phyloP scores from a whole-genome alignment of 2,113 vertebrate genomes.

The Emydura subglobosa region DNA sequence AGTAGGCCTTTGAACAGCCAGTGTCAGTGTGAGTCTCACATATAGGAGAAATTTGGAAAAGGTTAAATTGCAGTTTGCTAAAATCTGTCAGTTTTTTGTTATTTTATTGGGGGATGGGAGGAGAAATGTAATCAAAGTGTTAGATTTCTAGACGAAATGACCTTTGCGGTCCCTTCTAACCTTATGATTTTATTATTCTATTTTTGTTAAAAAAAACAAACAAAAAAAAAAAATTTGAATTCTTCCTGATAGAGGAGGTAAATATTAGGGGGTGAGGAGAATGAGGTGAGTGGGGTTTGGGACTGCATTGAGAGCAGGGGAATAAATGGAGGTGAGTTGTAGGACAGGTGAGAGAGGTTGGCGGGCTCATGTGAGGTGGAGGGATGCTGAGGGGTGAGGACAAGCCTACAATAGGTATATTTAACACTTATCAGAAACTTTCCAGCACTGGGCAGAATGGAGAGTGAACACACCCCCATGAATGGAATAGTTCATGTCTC shows the following conservation, averaged over 20 bases:
- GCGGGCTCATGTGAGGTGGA: not conserved
- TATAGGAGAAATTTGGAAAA: not conserved
- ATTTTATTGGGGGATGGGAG: not conserved
- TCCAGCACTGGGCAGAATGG: not conserved
- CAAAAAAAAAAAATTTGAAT: not conserved
- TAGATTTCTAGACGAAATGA: not conserved
- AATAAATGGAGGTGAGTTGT: not conserved
- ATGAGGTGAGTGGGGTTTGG: not conserved
- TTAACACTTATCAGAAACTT: not conserved
- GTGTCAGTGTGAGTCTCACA: not conserved
- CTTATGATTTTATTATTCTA: not conserved
- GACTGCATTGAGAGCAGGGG: not conserved
- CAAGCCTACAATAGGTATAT: not conserved
- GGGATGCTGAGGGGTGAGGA: not conserved
- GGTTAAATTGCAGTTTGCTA: too few relatives aligned
- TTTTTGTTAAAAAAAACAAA: not conserved
- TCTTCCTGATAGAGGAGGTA: not conserved
- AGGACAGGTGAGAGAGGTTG: not conserved
- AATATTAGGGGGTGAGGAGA: not conserved
- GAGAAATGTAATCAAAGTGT: not conserved
- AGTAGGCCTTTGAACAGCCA: not conserved
- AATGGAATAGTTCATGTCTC: too few relatives aligned
- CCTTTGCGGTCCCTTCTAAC: not conserved
- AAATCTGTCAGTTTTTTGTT: not conserved
- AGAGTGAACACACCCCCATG: not conserved